Percentiles rank a stretch among this genome's conserved stretches.
Evolutionary conservation across 1,140 invertebrate species (phyloP).

Genomic region (Amyelois transitella): DNA sequence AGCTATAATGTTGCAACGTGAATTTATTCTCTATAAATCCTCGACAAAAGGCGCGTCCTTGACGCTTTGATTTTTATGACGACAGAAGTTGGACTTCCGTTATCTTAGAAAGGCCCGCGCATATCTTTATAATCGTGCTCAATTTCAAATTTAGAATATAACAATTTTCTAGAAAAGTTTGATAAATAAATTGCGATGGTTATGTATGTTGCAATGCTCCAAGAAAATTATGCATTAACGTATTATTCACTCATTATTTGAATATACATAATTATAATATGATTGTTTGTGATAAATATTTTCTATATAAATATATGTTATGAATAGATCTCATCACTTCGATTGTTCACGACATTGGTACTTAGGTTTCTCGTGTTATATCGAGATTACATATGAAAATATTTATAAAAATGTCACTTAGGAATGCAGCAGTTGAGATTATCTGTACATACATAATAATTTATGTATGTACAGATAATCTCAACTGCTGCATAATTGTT

Average conservation of each 20-base stretch:
- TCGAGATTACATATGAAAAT: background rate
- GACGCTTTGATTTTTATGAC: no score
- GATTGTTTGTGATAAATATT: background rate
- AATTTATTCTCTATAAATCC: no score
- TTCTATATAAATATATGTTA: background rate
- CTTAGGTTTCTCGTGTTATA: background rate
- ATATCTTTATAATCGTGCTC: background rate
- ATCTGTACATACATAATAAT: constrained; percentile 10
- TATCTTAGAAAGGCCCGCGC: background rate
- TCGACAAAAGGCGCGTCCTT: no score
- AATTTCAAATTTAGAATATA: background rate
- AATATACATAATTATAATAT: background rate
- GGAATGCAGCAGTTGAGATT: constrained; percentile 11
- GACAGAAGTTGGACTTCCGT: no score
- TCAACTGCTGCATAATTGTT: no score
- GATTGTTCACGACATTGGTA: background rate
- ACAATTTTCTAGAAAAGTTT: background rate
- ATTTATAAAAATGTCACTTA: constrained; percentile 2
- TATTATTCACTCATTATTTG: background rate
- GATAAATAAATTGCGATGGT: background rate
- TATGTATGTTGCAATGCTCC: background rate
- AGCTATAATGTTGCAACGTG: constrained; percentile 20
- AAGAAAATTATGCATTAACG: background rate
- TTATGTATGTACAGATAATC: no score
- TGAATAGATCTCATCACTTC: background rate